Evolutionary conservation across 2,113 vertebrate genomes (phyloP), one percentile per base, ranked within the genome.

Genomic region (Brachyhypopomus gauderio): DNA sequence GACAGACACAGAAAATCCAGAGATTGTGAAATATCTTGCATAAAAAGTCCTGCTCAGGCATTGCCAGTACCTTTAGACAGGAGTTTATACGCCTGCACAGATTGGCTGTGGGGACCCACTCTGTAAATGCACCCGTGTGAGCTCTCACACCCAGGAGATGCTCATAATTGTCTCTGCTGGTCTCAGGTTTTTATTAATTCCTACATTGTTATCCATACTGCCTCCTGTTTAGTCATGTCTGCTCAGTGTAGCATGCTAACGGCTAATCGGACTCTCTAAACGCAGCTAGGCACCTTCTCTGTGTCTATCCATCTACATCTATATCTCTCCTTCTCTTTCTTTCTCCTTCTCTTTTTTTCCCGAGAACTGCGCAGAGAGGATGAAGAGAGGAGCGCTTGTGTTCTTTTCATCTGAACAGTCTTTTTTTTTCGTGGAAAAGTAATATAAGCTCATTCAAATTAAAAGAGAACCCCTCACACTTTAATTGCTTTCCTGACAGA

Each of bases 401-500:
- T 89, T 89, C 86, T 76, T 89, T 88, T 88, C 83, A 87, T 90
- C 84, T 85, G 72, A 90, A 88, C 88, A 89, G 89, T 81, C 80
- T 56, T 71, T 88, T 92, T 91, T 90, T 88, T 86, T 88, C 84
- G 30, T 30, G 88, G 85, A 87, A 87, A 88, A 92, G 91, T 91
- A 93, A 92, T 89, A 89, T 89, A 90, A 92, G 93, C 90, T 89
- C 85, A 90, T 92, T 93, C 89, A 91, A 93, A 93, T 93, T 89
- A 90, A 93, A 94, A 91, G 30, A 87, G 85, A 93, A 94, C 88
- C 89, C 84, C 90, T 93, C 88, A 87, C 87, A 85, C 78, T 87
- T 87, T 92, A 94, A 93, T 93, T 93, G 90, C 91, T 92, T 94
- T 93, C 90, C 89, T 90, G 92, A 94, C 91, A 91, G 92, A 92